Percentiles rank a stretch among this genome's conserved stretches.
Evolutionary conservation across 2,113 vertebrate species (phyloP).

Genomic region (Oceanodroma tethys): DNA sequence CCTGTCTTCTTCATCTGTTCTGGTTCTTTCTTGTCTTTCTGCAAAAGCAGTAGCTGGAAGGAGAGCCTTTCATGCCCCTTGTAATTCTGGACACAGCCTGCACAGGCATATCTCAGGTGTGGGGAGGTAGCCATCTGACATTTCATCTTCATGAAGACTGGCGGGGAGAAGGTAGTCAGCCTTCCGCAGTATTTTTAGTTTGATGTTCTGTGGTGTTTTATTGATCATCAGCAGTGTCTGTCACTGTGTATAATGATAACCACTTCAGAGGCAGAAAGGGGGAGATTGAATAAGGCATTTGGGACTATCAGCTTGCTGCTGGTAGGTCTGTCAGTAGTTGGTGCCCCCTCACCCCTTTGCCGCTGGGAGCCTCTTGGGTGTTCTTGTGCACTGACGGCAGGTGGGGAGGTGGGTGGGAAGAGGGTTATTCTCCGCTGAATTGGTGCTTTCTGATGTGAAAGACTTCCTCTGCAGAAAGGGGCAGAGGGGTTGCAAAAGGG

Average conservation of each 20-base stretch:
- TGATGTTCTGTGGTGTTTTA: neutral
- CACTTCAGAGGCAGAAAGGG: neutral
- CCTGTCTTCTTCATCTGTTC: neutral
- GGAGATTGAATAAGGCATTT: neutral
- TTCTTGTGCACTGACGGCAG: neutral
- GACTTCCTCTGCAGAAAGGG: neutral
- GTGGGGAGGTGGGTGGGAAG: neutral
- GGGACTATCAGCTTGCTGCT: neutral
- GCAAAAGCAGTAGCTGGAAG: neutral
- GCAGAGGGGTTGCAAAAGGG: neutral
- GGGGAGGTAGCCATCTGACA: neutral
- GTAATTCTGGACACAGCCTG: neutral
- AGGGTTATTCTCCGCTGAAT: neutral
- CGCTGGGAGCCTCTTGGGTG: neutral
- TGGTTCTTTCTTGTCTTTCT: neutral
- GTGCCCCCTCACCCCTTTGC: neutral
- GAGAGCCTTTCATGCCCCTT: neutral
- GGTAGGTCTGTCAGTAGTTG: neutral
- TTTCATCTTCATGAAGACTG: neutral
- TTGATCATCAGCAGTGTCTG: neutral
- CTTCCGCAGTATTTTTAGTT: neutral
- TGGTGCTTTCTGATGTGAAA: neutral
- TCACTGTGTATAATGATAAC: neutral
- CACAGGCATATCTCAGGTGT: neutral
- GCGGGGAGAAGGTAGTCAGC: neutral